Conservation (phyloP, 2,113 vertebrate species). For the Elephas maximus region DNA sequence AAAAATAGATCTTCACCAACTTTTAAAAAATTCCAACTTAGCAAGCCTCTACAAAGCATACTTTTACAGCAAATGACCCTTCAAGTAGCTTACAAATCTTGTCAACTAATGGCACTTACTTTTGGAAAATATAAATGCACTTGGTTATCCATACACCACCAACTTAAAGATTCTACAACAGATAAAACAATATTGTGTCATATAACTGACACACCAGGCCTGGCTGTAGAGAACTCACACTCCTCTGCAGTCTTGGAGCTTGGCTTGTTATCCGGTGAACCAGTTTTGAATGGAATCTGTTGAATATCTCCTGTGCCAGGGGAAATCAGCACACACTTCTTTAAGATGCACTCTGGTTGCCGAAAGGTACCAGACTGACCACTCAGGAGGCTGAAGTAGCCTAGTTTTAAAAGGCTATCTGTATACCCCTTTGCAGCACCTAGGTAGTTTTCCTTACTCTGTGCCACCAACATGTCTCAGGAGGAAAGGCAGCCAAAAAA, state of each 20-base stretch:
- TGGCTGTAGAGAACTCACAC: not conserved
- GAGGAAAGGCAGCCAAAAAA: constrained; percentile 72
- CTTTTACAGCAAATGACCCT: not conserved
- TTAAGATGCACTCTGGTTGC: constrained; percentile 31
- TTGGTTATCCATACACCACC: not conserved
- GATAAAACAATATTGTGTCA: not conserved
- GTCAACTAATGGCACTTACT: not conserved
- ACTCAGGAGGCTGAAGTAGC: constrained; percentile 65
- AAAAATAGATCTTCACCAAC: not conserved
- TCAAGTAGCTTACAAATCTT: not conserved
- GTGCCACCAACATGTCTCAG: constrained; percentile 74
- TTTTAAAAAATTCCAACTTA: not conserved
- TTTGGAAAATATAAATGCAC: not conserved
- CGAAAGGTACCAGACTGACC: constrained; percentile 73
- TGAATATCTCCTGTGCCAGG: not conserved
- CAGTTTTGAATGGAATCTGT: not conserved
- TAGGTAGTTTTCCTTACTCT: constrained; percentile 55
- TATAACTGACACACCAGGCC: not conserved
- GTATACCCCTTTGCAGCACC: constrained; percentile 64
- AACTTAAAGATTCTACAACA: not conserved
- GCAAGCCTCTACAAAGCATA: not conserved
- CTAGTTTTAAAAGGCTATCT: constrained; percentile 79
- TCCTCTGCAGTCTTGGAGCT: not conserved
- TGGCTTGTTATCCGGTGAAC: not conserved
- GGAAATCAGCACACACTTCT: not conserved